Percentiles rank a stretch among this genome's conserved stretches.
Conservation (phyloP, 2,888 invertebrate genomes). For the Oscheius sp. region DNA sequence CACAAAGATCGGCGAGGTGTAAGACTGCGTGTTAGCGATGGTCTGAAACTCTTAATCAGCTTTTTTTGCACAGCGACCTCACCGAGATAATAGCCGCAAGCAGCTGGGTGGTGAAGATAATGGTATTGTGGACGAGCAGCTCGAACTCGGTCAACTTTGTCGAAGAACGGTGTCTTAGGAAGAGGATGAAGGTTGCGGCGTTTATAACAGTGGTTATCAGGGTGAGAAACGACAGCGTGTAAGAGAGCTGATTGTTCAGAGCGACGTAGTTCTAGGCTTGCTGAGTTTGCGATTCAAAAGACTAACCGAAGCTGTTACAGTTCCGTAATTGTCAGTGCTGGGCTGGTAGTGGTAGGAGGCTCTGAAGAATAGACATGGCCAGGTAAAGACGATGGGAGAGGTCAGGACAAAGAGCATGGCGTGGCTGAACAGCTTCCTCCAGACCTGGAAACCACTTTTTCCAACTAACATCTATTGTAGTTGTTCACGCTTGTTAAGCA, state of each 20-base stretch:
- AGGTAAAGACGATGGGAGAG: neutral
- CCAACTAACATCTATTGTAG: too few relatives aligned
- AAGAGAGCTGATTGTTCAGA: neutral
- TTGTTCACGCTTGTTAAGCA: too few relatives aligned
- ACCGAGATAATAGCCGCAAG: neutral
- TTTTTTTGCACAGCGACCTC: neutral
- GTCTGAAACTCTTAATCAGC: neutral
- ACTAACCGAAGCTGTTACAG: neutral
- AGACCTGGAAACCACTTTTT: neutral
- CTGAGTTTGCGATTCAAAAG: neutral
- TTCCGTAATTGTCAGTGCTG: neutral
- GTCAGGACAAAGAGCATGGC: neutral
- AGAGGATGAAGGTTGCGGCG: neutral
- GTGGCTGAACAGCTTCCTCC: neutral
- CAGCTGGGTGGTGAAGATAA: neutral
- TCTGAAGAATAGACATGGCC: neutral
- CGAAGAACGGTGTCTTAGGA: neutral
- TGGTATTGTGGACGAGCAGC: neutral
- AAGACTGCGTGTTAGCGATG: neutral
- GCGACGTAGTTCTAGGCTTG: neutral
- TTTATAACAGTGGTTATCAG: neutral
- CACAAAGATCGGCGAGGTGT: neutral
- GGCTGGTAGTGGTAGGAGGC: neutral
- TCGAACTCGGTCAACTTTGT: neutral
- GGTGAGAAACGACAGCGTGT: neutral